Evolutionary conservation across 2,113 vertebrate species (phyloP).

Genomic region (Sorex araneus): DNA sequence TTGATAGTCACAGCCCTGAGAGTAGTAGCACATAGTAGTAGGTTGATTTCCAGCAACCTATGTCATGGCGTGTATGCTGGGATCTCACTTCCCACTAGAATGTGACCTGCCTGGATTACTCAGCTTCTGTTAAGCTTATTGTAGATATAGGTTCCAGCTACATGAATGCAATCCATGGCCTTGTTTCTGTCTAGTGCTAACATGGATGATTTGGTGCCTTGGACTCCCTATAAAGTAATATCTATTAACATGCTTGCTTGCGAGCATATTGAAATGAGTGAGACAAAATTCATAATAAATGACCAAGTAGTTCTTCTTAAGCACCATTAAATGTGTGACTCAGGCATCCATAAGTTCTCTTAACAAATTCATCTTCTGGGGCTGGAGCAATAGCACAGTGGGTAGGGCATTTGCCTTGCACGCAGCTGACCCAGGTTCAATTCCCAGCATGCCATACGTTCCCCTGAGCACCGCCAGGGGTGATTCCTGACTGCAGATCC

Average conservation of each 20-base stretch:
- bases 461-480: too few species aligned
- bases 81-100: neutral
- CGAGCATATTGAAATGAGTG: constrained; percentile 54
- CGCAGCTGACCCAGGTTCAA: too few species aligned
- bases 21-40: neutral
- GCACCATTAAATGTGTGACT: constrained; percentile 13
- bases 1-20: neutral
- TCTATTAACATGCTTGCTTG: constrained; percentile 55
- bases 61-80: neutral
- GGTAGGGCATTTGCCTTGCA: too few species aligned
- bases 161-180: neutral
- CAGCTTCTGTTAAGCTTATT: neutral
- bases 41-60: neutral
- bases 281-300: constrained; percentile 66
- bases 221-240: constrained; percentile 55
- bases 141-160: constrained; percentile 61
- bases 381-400: too few species aligned
- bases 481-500: too few species aligned
- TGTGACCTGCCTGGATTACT: constrained; percentile 43
- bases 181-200: constrained; percentile 59
- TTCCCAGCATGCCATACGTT: too few species aligned
- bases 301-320: constrained; percentile 66
- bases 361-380: constrained; percentile 54
- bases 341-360: constrained; percentile 29
- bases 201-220: constrained; percentile 45